Conservation (phyloP, 2,888 invertebrate species). For the Xiphydria camelus region DNA sequence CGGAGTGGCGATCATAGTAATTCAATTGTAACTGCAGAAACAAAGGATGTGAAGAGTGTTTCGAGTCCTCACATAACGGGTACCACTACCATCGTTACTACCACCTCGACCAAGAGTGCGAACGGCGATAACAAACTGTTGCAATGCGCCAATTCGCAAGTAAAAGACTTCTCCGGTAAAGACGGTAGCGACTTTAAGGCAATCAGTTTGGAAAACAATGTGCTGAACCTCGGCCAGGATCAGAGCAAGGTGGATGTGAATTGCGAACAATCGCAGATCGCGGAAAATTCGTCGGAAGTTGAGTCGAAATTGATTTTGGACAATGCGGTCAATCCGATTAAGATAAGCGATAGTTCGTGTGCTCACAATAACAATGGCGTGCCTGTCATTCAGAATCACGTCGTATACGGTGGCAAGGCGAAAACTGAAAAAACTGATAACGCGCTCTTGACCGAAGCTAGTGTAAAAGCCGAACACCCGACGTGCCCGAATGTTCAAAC, state of each 20-base stretch:
- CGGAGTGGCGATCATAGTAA: conserved; percentile 24
- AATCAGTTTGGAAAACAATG: conserved; percentile 6
- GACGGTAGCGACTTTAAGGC: conserved; percentile 24
- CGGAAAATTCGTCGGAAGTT: conserved; percentile 25
- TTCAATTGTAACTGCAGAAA: conserved; percentile 25
- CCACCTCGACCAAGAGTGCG: conserved; percentile 26
- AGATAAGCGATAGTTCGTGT: conserved; percentile 37
- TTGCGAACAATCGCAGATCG: conserved; percentile 11
- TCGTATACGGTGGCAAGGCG: conserved; percentile 41
- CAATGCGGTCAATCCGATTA: conserved; percentile 25
- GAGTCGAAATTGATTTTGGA: conserved; percentile 17
- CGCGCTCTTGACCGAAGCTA: conserved; percentile 7
- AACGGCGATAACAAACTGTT: conserved; percentile 36
- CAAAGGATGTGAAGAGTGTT: conserved; percentile 21
- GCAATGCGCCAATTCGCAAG: conserved; percentile 39
- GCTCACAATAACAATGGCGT: conserved; percentile 47
- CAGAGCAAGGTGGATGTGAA: conserved; percentile 30
- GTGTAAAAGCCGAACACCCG: conserved; percentile 9
- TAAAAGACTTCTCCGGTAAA: conserved; percentile 30
- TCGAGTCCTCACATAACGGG: conserved; percentile 32
- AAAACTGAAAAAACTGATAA: conserved; percentile 30
- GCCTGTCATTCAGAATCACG: conserved; percentile 51
- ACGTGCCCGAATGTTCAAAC: conserved; percentile 24
- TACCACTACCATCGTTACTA: conserved; percentile 32
- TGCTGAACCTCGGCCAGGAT: conserved; percentile 31